Base-by-base conservation (phyloP, 2,888 invertebrate species). In the Lamproptera curius region DNA sequence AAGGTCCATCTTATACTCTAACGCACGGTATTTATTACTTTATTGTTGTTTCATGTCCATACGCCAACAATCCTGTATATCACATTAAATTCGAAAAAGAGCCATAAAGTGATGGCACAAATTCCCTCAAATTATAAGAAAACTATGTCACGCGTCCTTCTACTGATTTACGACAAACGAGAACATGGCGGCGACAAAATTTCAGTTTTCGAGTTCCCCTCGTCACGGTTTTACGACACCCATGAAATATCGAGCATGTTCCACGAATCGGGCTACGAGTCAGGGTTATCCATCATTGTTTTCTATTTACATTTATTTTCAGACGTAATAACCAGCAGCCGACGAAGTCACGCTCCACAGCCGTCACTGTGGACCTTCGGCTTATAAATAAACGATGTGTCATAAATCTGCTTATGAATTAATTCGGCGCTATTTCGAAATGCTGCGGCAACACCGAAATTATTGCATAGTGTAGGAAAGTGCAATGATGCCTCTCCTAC, bases 351-450 rank as follows among this genome's bases (percentile, higher is more conserved):
- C 20, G 37, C 5, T 16, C 15, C 34, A n/a, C 1, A 15, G 8
- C 20, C 35, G 34, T 23, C n/a, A n/a, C n/a, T n/a, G n/a, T n/a
- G 17, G 34, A 23, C 39, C 39, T 39, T 34, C 39, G 39, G 11
- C 39, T 10, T 23, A 17, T 28, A 42, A 42, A 38, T 42, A 36
- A 37, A 13, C 15, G 10, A 42, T 16, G 42, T 47, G 31, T 33
- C 16, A 48, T 48, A 42, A 42, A 47, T 47, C 26, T 35, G 14
- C 14, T 15, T 17, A 13, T 36, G 31, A 36, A 46, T 42, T 36
- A 36, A 46, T 42, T 14, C 31, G 28, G 36, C 31, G 35, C 31
- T 26, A 31, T 14, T 9, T n/a, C n/a, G n/a, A n/a, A n/a, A n/a
- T n/a, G n/a, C n/a, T n/a, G n/a, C n/a, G n/a, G n/a, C n/a, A n/a